Evolutionary conservation across 2,113 vertebrate genomes (phyloP), one percentile per base, ranked within the genome.

Genomic region (Phocoena phocoena): DNA sequence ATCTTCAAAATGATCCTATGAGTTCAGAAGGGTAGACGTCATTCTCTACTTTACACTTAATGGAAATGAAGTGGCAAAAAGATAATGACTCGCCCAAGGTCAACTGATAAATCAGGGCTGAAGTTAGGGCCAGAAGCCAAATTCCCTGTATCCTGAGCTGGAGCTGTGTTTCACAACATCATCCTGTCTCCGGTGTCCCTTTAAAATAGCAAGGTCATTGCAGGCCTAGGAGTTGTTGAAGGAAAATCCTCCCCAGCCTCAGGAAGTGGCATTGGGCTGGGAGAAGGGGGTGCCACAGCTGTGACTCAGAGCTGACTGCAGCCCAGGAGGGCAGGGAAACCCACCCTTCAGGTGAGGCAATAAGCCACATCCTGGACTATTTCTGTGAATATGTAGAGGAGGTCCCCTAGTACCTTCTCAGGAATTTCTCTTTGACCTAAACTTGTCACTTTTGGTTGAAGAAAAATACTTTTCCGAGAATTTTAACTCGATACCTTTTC

Each of bases 301-400:
- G 5, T 96, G 98, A 97, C 92, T 96, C 97, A 97, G 60, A 65
- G 44, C 55, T 73, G 67, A 85, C 84, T 47, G 13, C 25, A 81
- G n/a, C 20, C 47, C 23, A 18, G 41, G 55, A 88, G 44, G 55
- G 47, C 91, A 88, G 77, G 88, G 93, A 97, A 96, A 65, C 26
- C 86, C 76, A 90, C 74, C 26, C 65, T 87, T 58, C 65, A 97
- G 95, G 95, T 81, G 92, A 96, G 33, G 70, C 18, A 67, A 60
- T 21, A 80, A 92, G 92, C 97, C 97, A 97, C 97, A 96, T 95
- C 95, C 96, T 93, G 67, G 87, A 81, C 83, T 74, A 26, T 80
- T 93, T 93, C 31, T 92, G 90, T 79, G 58, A 70, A 33, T 28
- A 33, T 55, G 83, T 65, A 81, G 6, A 55, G 74, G 95, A 80